Percentiles rank a stretch among this genome's conserved stretches.
Evolutionary conservation across 2,113 vertebrate genomes (phyloP).

Genomic region (Apodemus speciosus): DNA sequence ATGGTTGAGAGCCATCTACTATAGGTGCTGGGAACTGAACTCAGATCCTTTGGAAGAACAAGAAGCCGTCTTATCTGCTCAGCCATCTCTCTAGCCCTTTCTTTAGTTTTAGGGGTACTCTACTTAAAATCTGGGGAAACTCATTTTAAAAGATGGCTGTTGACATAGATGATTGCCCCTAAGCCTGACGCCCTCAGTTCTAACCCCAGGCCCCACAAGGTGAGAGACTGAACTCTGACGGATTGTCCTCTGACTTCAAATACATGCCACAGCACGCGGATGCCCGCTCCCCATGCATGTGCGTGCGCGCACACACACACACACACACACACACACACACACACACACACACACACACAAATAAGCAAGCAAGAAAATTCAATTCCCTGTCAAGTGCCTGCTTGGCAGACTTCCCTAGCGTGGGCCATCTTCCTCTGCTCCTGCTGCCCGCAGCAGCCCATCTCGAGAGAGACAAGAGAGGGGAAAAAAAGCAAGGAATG

Average conservation of each 20-base stretch:
- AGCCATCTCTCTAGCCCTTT: background rate
- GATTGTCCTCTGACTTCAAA: background rate
- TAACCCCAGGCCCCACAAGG: background rate
- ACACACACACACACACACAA: too few relatives aligned
- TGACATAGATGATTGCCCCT: background rate
- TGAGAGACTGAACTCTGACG: background rate
- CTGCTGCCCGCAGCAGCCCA: accelerated
- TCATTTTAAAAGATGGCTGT: background rate
- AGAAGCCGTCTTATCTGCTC: background rate
- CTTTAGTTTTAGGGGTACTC: background rate
- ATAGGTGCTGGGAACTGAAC: background rate
- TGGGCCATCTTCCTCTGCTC: background rate
- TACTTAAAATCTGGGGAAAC: background rate
- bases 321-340: too few relatives aligned
- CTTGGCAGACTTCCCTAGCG: background rate
- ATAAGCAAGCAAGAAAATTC: background rate
- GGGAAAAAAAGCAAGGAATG: background rate
- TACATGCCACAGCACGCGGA: background rate
- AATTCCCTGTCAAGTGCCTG: background rate
- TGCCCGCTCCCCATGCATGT: background rate
- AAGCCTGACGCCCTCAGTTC: background rate
- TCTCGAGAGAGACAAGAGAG: background rate
- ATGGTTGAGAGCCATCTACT: background rate
- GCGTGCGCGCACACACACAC: too few relatives aligned
- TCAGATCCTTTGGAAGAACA: background rate